Evolutionary conservation across 2,113 vertebrate genomes (phyloP).

Genomic region (Bubo scandiacus): DNA sequence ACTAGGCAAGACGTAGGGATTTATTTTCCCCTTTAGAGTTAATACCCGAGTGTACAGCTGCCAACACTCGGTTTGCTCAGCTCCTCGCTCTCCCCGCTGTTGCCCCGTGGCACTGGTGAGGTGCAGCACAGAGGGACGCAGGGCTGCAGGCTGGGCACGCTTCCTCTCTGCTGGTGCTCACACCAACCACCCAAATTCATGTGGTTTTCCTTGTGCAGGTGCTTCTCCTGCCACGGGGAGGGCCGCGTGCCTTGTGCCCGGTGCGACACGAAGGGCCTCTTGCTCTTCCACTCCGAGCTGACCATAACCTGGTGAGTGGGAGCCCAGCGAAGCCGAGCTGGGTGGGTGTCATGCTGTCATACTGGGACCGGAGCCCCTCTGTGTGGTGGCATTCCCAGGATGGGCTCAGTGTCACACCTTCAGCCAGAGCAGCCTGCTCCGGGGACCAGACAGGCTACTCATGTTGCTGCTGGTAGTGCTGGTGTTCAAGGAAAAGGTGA

Average conservation of each 20-base stretch:
- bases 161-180: background rate
- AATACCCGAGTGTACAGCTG: background rate
- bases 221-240: background rate
- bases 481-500: background rate
- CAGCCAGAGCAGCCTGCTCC: background rate
- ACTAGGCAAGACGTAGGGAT: background rate
- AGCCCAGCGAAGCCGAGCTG: too few relatives aligned
- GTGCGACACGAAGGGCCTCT: background rate
- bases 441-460: background rate
- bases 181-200: background rate
- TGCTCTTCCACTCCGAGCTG: background rate
- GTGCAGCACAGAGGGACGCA: background rate
- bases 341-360: rapidly evolving
- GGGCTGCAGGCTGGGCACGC: background rate
- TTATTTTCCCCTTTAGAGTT: too few relatives aligned
- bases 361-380: background rate
- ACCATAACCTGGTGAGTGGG: background rate
- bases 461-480: background rate
- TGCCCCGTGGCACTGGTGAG: background rate
- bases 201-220: background rate
- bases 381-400: background rate
- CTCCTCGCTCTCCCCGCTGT: background rate
- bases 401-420: background rate
- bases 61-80: background rate
- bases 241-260: background rate